Evolutionary conservation across 2,113 vertebrate genomes (phyloP), one percentile per base, ranked within the genome.

Genomic region (pig (Sus scrofa)): DNA sequence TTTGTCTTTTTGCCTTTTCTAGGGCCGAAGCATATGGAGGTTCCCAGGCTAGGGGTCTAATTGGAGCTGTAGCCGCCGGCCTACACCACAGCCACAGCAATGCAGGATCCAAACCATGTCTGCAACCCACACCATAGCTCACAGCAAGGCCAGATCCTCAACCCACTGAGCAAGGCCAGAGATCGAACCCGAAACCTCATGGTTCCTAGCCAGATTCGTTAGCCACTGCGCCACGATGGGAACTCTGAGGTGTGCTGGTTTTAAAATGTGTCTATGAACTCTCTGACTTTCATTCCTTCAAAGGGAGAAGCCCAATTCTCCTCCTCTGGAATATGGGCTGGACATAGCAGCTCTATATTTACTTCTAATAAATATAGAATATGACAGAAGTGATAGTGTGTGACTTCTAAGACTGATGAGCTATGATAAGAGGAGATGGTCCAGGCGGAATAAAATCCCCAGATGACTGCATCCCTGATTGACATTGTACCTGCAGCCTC

Each of bases 241-340:
- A n/a, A n/a, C n/a, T n/a, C n/a, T n/a, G n/a, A n/a, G 79, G 13
- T 37, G 12, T 91, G 39, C 32, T 79, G 14, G 8, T 85, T 96
- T 95, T 44, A 79, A 90, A 94, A 90, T n/a, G 32, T 13, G 30
- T 68, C 68, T 54, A 70, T 62, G 91, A 32, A 82, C 60, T 90
- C 56, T 58, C 68, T 87, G 70, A 87, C 11, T 70, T 1, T 26
- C 65, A 2, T 74, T 60, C 32, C 67, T 90, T 67, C 50, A 24
- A 67, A 84, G 68, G 30, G 19, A 37, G 71, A 63, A 96, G 7
- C 1, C 22, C 24, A 94, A 39, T 34, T 73, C 60, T 77, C 56
- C 20, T 56, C 44, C 19, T 50, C 63, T 22, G 34, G 34, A 54
- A 6, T 68, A 16, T 54, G 56, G 37, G 6, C 20, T 39, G 2